Evolutionary conservation across 2,113 vertebrate species (phyloP).

Genomic region (Empidonax alnorum): DNA sequence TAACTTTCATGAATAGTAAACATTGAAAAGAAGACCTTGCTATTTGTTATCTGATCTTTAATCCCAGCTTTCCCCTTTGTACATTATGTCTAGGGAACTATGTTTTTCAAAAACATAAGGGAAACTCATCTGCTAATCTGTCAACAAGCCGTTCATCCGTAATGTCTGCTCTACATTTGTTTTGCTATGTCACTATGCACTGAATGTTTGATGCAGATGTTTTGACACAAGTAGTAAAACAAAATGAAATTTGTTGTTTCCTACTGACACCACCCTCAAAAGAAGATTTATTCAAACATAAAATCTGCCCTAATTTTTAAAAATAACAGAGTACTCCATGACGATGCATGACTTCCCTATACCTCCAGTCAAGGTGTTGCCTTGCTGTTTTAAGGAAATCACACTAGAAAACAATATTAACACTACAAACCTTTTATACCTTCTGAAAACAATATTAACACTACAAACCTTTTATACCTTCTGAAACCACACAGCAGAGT

Average conservation of each 20-base stretch:
- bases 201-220: slow-evolving; percentile 45
- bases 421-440: background rate
- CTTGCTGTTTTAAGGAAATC: background rate
- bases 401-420: background rate
- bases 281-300: slow-evolving; percentile 18
- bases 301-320: slow-evolving; percentile 4
- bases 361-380: background rate
- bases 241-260: slow-evolving; percentile 45
- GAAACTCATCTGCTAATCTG: slow-evolving; percentile 59
- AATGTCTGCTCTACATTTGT: slow-evolving; percentile 37
- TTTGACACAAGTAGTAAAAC: slow-evolving; percentile 9
- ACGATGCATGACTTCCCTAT: background rate
- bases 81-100: slow-evolving; percentile 4
- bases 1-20: slow-evolving; percentile 12
- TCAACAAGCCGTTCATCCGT: slow-evolving; percentile 49
- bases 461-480: background rate
- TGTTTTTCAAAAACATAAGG: slow-evolving; percentile 53
- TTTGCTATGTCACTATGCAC: slow-evolving; percentile 40
- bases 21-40: slow-evolving; percentile 14
- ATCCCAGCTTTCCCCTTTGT: slow-evolving; percentile 11
- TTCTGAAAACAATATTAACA: background rate
- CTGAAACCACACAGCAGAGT: background rate
- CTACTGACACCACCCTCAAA: background rate
- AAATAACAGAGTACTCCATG: background rate
- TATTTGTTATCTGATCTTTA: slow-evolving; percentile 47